Percentiles rank a stretch among this genome's conserved stretches.
Evolutionary conservation across 2,888 invertebrate species (phyloP).

Genomic region (Physocephala rufipes): DNA sequence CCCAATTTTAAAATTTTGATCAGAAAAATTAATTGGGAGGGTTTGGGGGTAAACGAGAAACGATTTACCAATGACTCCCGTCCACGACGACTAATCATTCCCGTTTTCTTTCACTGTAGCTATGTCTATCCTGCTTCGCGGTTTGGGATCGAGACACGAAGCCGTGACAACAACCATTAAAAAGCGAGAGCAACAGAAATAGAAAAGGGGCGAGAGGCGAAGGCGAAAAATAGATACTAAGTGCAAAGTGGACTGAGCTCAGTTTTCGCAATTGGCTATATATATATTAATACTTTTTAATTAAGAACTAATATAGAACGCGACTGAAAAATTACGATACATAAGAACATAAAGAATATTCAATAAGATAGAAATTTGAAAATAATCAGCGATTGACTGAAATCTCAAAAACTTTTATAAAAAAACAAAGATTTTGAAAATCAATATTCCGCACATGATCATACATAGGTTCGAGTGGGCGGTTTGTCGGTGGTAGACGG

Average conservation of each 20-base stretch:
- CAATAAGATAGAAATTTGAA: conserved; percentile 40
- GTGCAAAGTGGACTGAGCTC: background rate
- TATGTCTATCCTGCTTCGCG: background rate
- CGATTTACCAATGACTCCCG: no score
- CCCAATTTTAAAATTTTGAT: no score
- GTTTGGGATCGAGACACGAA: background rate
- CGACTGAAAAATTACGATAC: conserved; percentile 36
- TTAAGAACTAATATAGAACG: conserved; percentile 33
- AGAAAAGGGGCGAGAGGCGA: no score
- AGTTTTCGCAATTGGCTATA: conserved; percentile 9
- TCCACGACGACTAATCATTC: no score
- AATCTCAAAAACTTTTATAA: conserved; percentile 19
- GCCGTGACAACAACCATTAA: background rate
- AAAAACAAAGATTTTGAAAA: conserved; percentile 1
- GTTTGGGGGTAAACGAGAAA: no score
- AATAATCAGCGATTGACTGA: background rate
- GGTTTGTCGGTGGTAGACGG: background rate
- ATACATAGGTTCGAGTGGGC: no score
- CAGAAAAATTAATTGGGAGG: no score
- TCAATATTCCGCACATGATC: background rate
- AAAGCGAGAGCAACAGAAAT: no score
- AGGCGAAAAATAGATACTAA: background rate
- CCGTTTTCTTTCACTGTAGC: no score
- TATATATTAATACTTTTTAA: conserved; percentile 1
- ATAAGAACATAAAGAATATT: conserved; percentile 43